Evolutionary conservation across 2,888 invertebrate species (phyloP).

Genomic region (Pycnomerus fuliginosus): DNA sequence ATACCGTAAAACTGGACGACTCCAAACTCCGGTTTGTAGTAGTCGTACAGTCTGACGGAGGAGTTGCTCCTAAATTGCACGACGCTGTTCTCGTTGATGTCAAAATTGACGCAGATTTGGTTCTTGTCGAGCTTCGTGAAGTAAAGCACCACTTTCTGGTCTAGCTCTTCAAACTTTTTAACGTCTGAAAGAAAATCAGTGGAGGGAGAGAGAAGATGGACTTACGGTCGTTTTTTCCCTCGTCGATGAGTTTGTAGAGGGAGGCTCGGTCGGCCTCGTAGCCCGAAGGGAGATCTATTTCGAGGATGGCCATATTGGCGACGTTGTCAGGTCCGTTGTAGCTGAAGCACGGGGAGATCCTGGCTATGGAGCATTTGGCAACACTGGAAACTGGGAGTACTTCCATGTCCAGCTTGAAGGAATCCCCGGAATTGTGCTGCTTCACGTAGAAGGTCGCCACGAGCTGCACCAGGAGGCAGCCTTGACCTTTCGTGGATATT

Average conservation of each 20-base stretch:
- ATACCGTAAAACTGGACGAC: conserved; percentile 39
- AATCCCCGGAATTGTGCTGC: conserved; percentile 53
- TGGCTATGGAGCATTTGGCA: conserved; percentile 54
- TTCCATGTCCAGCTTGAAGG: conserved; percentile 55
- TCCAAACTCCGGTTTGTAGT: conserved; percentile 60
- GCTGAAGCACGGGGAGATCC: conserved; percentile 48
- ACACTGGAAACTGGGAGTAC: conserved; percentile 51
- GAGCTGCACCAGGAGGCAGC: conserved; percentile 61
- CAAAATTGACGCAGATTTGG: conserved; percentile 54
- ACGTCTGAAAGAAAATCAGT: conserved; percentile 47
- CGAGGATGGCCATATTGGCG: conserved; percentile 64
- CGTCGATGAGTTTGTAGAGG: conserved; percentile 57
- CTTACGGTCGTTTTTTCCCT: conserved; percentile 30
- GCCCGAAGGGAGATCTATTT: conserved; percentile 64
- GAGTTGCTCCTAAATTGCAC: conserved; percentile 57
- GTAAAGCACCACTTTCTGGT: conserved; percentile 55
- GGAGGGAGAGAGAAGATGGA: background rate
- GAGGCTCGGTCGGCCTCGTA: conserved; percentile 61
- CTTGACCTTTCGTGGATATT: conserved; percentile 55
- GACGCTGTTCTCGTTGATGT: conserved; percentile 52
- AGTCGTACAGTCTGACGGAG: conserved; percentile 61
- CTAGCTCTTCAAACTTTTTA: conserved; percentile 57
- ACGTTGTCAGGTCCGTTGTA: conserved; percentile 52
- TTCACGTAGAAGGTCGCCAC: conserved; percentile 54
- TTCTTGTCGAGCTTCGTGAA: conserved; percentile 55